phyloP scores from a whole-genome alignment of 2,888 invertebrate species.

The Cantharis flavilabris region DNA sequence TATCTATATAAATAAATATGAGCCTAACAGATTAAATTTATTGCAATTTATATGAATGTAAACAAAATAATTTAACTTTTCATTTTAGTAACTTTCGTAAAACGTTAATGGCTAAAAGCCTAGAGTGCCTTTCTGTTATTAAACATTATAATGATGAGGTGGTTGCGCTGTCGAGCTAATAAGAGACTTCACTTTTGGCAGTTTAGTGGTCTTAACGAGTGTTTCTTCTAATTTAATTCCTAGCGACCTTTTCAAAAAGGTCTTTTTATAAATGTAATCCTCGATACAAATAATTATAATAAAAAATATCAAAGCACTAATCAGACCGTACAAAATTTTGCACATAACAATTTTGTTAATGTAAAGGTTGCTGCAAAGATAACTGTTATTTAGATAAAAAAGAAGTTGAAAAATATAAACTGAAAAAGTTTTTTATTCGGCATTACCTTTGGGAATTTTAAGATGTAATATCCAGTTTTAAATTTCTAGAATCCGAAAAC shows the following conservation, averaged over 20 bases:
- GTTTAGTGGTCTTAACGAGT: conserved; percentile 17
- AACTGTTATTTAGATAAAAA: conserved; percentile 1
- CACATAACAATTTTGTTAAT: conserved; percentile 1
- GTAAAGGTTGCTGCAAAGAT: neutral
- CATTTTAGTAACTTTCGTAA: conserved; percentile 8
- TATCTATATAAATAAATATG: neutral
- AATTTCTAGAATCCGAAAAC: neutral
- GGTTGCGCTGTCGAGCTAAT: conserved; percentile 21
- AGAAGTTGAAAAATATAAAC: conserved; percentile 5
- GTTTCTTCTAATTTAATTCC: conserved; percentile 14
- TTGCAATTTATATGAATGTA: conserved; percentile 9
- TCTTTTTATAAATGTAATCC: conserved; percentile 5
- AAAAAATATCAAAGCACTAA: conserved; percentile 1
- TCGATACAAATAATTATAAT: neutral
- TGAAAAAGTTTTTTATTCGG: conserved; percentile 6
- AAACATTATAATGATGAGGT: conserved; percentile 21
- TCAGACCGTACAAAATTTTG: neutral
- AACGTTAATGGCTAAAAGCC: conserved; percentile 19
- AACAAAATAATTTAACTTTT: conserved; percentile 12
- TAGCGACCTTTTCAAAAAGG: conserved; percentile 3
- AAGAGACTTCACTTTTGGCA: conserved; percentile 20
- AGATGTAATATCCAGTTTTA: neutral
- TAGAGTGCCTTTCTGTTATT: conserved; percentile 19
- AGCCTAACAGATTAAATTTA: neutral
- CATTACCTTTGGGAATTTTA: neutral